phyloP scores from a whole-genome alignment of 2,888 invertebrate genomes.

The Cosmia trapezina region DNA sequence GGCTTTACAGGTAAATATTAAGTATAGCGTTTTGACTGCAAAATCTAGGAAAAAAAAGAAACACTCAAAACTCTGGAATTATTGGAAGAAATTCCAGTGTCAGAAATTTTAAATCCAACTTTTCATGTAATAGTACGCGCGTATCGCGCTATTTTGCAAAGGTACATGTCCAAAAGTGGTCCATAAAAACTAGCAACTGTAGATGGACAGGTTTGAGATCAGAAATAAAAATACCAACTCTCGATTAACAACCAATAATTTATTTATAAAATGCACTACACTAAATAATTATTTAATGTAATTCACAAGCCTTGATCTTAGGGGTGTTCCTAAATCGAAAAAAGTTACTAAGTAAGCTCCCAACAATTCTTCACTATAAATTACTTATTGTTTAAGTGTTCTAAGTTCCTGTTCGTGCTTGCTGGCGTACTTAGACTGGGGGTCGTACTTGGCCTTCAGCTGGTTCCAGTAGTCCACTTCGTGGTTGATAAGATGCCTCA shows the following conservation, averaged over 20 bases:
- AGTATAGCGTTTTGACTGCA: no score
- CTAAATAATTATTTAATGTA: slow-evolving; percentile 32
- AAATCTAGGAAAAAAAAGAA: no score
- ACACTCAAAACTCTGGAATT: no score
- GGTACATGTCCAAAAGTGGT: not conserved
- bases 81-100: no score
- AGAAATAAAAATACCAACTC: slow-evolving; percentile 31
- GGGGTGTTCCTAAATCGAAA: slow-evolving; percentile 7
- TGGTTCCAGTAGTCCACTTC: slow-evolving; percentile 74
- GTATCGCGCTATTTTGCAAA: not conserved
- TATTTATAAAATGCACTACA: slow-evolving; percentile 43
- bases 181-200: not conserved
- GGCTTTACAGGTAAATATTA: no score
- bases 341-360: not conserved
- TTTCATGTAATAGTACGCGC: no score
- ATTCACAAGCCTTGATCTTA: slow-evolving; percentile 60
- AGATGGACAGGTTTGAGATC: not conserved
- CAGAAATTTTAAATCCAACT: no score
- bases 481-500: slow-evolving; percentile 76
- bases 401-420: slow-evolving; percentile 53
- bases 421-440: slow-evolving; percentile 68
- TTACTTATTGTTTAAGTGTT: slow-evolving; percentile 27
- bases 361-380: not conserved
- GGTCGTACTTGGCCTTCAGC: slow-evolving; percentile 79
- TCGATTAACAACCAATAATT: slow-evolving; percentile 35